Base-by-base conservation (phyloP, 2,888 invertebrate genomes). In the Drosophila suboccidentalis region DNA sequence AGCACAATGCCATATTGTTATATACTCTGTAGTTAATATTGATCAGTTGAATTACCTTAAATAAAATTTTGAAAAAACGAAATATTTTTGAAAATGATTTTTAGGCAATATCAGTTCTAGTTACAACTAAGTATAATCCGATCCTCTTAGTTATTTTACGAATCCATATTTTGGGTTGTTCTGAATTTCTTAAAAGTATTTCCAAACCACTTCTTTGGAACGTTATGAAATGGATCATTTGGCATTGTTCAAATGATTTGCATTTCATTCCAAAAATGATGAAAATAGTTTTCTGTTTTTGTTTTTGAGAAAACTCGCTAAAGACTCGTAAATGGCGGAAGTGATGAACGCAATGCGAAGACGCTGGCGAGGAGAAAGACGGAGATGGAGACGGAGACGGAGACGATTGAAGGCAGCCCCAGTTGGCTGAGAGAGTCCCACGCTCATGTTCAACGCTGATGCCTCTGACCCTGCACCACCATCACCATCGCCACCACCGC, bases 261-360 rank as follows among this genome's bases (percentile, higher is more conserved):
- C 46, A 65, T 50, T 36, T n/a, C 38, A 51, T 75, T 70, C 57
- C 63, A 74, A 75, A 75, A 63, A 53, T 54, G 66, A 60, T 43
- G 77, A 71, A 62, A 66, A 87, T 86, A 85, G 85, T 84, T 44
- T 26, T 26, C 26, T 26, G 5, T 26, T 26, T 32, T 26, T 44
- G 13, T 22, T 85, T 79, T 51, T 39, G 61, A 59, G 59, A 69
- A 72, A 50, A 64, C 65, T 67, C 78, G 70, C 75, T 53, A 75
- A 85, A 82, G 47, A 51, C 60, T 70, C 80, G 71, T 63, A 86
- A 88, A 88, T 83, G 87, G 83, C 84, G 84, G 84, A 88, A 84
- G 83, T 80, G 86, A 69, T 71, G 82, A 76, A 82, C 72, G 84
- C 67, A 68, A 49, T 69, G 75, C 46, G 46, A 74, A 71, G 73